These are phyloP conservation scores for Montipora sp. DNA, from an alignment of 64 coral and sea anemone species.

Conservation along the genomic window DNA sequence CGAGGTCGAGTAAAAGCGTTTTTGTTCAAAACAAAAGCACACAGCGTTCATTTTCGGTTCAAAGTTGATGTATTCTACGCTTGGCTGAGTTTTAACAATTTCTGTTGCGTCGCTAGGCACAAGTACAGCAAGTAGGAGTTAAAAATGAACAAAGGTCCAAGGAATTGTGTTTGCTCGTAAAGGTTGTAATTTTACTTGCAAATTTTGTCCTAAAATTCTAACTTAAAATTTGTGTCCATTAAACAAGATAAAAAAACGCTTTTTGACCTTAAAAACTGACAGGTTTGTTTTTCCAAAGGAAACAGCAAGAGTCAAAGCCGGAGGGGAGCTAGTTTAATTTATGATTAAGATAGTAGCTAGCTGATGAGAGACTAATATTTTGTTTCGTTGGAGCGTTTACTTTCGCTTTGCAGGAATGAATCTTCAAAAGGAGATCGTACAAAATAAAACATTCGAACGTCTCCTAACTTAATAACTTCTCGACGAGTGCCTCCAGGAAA, in stretches of 20 bases:
- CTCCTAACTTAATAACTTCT: neutral
- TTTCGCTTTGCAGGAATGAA: neutral
- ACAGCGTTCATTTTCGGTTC: slow-evolving; percentile 28
- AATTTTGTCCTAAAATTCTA: neutral
- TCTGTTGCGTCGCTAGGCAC: neutral
- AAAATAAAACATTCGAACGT: neutral
- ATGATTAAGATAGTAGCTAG: neutral
- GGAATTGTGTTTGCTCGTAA: neutral
- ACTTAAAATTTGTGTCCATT: slow-evolving; percentile 3
- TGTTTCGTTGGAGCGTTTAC: neutral
- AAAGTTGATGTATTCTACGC: neutral
- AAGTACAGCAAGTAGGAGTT: no score
- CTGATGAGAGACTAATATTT: neutral
- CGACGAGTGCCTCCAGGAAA: neutral
- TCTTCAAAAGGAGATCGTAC: neutral
- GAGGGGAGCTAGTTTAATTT: no score
- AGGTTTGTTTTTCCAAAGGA: neutral
- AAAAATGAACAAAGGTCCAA: no score
- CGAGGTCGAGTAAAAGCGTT: slow-evolving; percentile 6
- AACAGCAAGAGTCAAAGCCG: neutral
- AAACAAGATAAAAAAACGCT: neutral
- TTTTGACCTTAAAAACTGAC: slow-evolving; percentile 21
- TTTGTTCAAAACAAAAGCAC: slow-evolving; percentile 11
- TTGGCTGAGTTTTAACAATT: neutral
- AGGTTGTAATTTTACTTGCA: neutral